Conservation (phyloP, 2,113 vertebrate species). For the Percina caprodes region DNA sequence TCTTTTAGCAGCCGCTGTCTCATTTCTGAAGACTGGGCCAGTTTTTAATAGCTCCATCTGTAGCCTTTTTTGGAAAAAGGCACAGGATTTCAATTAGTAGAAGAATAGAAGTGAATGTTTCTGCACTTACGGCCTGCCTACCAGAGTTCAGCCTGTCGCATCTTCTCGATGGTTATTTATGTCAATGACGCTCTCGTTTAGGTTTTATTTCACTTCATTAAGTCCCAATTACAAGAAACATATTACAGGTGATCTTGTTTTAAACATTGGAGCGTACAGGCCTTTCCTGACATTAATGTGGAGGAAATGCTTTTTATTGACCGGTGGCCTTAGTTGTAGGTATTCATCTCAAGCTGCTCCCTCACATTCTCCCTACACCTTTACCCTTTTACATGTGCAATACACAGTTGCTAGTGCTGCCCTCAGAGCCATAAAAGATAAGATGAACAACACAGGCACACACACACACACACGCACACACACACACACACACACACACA, state of each 20-base stretch:
- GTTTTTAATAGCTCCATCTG: slow-evolving; percentile 66
- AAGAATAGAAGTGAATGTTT: slow-evolving; percentile 17
- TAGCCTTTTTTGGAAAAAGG: slow-evolving; percentile 50
- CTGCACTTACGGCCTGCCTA: slow-evolving; percentile 2
- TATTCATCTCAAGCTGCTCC: slow-evolving; percentile 9
- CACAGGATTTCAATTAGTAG: slow-evolving; percentile 43
- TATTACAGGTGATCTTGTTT: slow-evolving; percentile 8
- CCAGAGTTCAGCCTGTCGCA: slow-evolving; percentile 9
- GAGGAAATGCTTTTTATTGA: slow-evolving; percentile 2
- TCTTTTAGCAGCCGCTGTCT: slow-evolving; percentile 53
- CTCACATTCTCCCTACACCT: slow-evolving; percentile 13
- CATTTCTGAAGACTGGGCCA: slow-evolving; percentile 54
- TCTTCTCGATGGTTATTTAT: slow-evolving; percentile 47
- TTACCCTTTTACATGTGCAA: slow-evolving; percentile 1
- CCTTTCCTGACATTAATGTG: slow-evolving; percentile 11
- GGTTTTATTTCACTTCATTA: slow-evolving; percentile 39
- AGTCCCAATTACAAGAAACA: slow-evolving; percentile 22
- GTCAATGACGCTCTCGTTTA: slow-evolving; percentile 26
- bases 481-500: slow-evolving; percentile 10
- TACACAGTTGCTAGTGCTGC: not conserved
- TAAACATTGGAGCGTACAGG: not conserved
- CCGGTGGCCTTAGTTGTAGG: not conserved
- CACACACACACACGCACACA: slow-evolving; percentile 18
- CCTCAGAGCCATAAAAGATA: slow-evolving; percentile 50
- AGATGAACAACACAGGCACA: slow-evolving; percentile 36